Percentiles rank a stretch among this genome's conserved stretches.
Evolutionary conservation across 2,888 invertebrate genomes (phyloP).

Genomic region (Pyrrhopygopsis socrates): DNA sequence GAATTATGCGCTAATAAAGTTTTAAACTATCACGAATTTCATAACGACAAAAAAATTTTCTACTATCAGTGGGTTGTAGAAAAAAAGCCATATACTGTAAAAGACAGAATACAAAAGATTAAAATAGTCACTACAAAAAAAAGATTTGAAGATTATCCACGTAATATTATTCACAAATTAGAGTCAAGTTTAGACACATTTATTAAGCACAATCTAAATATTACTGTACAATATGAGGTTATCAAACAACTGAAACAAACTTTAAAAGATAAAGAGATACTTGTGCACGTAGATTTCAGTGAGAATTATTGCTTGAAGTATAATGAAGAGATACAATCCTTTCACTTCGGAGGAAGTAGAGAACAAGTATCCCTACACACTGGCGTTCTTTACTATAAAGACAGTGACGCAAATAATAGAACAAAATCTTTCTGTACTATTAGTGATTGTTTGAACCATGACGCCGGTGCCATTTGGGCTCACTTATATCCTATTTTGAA

Average conservation of each 20-base stretch:
- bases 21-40: slow-evolving; percentile 53
- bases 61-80: slow-evolving; percentile 42
- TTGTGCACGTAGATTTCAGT: slow-evolving; percentile 46
- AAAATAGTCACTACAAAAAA: slow-evolving; percentile 38
- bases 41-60: slow-evolving; percentile 48
- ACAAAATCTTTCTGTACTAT: slow-evolving; percentile 56
- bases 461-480: slow-evolving; percentile 64
- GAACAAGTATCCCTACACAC: slow-evolving; percentile 64
- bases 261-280: slow-evolving; percentile 26
- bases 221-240: slow-evolving; percentile 24
- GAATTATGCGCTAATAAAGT: slow-evolving; percentile 28
- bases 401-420: neutral
- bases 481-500: slow-evolving; percentile 61
- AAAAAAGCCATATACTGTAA: slow-evolving; percentile 28
- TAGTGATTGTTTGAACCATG: slow-evolving; percentile 55
- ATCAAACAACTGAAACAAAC: slow-evolving; percentile 52
- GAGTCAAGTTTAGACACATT: slow-evolving; percentile 1
- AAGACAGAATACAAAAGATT: slow-evolving; percentile 35
- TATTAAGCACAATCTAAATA: slow-evolving; percentile 18
- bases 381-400: slow-evolving; percentile 49
- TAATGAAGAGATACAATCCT: slow-evolving; percentile 43
- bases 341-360: slow-evolving; percentile 69
- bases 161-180: slow-evolving; percentile 7
- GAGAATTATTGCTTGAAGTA: slow-evolving; percentile 49
- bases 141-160: neutral